Evolutionary conservation across 2,888 invertebrate species (phyloP).

Genomic region (Micoletzkya japonica): DNA sequence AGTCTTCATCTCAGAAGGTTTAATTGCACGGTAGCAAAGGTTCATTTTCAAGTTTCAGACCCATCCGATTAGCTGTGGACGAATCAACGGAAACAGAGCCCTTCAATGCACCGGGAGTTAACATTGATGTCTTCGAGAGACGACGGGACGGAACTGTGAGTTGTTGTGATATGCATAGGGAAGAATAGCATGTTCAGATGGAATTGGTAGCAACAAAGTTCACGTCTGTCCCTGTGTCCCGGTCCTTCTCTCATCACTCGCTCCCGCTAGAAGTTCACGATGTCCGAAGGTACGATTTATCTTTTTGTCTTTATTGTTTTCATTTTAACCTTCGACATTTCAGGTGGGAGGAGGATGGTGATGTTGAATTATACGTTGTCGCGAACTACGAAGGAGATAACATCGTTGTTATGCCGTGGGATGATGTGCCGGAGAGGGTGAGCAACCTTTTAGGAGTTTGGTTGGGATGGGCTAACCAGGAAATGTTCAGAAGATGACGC

Average conservation of each 20-base stretch:
- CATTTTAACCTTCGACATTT: background rate
- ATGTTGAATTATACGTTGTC: conserved; percentile 28
- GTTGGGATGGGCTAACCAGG: background rate
- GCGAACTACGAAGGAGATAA: conserved; percentile 45
- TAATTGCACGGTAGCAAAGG: background rate
- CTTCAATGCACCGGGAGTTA: background rate
- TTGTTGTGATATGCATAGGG: too few species aligned
- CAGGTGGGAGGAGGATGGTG: conserved; percentile 13
- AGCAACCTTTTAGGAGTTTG: too few species aligned
- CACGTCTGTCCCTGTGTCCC: background rate
- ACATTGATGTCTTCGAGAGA: background rate
- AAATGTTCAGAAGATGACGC: background rate
- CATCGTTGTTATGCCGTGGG: conserved; percentile 45
- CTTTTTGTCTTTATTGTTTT: background rate
- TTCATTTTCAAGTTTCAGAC: background rate
- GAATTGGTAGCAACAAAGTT: background rate
- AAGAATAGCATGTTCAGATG: too few species aligned
- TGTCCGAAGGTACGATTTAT: background rate
- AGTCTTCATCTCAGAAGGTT: conserved; percentile 17
- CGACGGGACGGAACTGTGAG: too few species aligned
- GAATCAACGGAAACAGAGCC: background rate
- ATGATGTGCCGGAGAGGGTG: conserved; percentile 19
- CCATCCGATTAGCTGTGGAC: background rate
- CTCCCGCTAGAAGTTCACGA: background rate
- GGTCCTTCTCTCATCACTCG: conserved; percentile 1